phyloP scores from a whole-genome alignment of 1,140 invertebrate species.

The Drosophila varians region DNA sequence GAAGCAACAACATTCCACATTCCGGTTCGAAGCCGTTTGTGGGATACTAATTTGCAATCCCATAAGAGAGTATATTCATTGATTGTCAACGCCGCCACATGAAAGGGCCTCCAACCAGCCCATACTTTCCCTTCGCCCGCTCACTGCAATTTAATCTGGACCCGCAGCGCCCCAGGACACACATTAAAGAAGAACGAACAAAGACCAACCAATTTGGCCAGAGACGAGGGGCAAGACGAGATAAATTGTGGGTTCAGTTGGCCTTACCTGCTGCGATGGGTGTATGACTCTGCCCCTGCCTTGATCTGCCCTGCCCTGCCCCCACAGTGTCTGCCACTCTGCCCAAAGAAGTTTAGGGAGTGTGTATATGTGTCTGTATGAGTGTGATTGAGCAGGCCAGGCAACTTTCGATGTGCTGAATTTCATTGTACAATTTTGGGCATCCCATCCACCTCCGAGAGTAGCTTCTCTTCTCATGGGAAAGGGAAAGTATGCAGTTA shows the following conservation, averaged over 20 bases:
- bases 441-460: constrained; percentile 31
- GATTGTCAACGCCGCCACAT: constrained; percentile 47
- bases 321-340: neutral
- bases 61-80: constrained; percentile 55
- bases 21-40: constrained; percentile 39
- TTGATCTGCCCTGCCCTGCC: neutral
- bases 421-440: constrained; percentile 73
- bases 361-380: constrained; percentile 5
- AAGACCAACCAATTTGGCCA: constrained; percentile 24
- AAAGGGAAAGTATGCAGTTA: constrained; percentile 80
- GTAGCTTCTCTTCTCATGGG: constrained; percentile 48
- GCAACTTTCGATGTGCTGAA: constrained; percentile 79
- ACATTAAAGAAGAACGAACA: constrained; percentile 56
- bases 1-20: constrained; percentile 10
- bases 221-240: constrained; percentile 4
- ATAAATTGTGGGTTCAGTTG: constrained; percentile 66
- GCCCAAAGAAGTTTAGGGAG: neutral
- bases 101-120: constrained; percentile 5
- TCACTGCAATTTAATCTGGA: constrained; percentile 23
- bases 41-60: constrained; percentile 11
- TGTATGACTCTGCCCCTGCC: constrained; percentile 17
- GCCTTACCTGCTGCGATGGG: constrained; percentile 23
- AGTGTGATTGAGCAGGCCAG: constrained; percentile 12
- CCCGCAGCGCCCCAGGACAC: constrained; percentile 40
- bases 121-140: constrained; percentile 1